Percentiles rank a stretch among this genome's conserved stretches.
phyloP scores from a whole-genome alignment of 2,797 vertebrate species.

The Tokudaia tokunoshimensis region DNA sequence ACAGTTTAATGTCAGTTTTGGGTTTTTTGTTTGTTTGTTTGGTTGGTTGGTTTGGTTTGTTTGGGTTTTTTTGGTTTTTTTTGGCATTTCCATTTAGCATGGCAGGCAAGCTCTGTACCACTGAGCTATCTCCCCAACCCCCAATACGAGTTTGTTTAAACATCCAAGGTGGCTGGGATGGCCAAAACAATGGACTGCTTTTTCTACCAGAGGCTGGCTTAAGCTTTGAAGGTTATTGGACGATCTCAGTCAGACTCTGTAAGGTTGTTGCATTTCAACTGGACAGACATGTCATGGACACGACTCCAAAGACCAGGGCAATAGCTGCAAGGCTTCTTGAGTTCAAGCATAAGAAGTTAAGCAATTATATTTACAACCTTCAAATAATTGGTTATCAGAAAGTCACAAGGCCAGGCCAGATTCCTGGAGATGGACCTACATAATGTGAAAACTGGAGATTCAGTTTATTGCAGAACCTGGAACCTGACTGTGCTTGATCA shows the following conservation, averaged over 20 bases:
- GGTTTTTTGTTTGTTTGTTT: too few relatives aligned
- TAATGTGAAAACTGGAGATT: not conserved
- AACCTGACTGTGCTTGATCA: not conserved
- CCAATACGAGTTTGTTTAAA: conserved; percentile 15
- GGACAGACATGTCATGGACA: not conserved
- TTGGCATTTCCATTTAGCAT: not conserved
- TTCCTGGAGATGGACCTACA: not conserved
- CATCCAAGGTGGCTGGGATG: not conserved
- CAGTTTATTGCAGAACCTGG: not conserved
- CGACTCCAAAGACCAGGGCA: not conserved
- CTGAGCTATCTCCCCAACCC: not conserved
- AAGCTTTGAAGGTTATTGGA: not conserved
- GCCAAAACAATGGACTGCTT: not conserved
- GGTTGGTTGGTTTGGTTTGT: too few relatives aligned
- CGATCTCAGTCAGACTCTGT: not conserved
- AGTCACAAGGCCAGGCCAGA: not conserved
- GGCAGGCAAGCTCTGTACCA: not conserved
- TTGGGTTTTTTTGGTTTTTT: not conserved
- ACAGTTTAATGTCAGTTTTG: not conserved
- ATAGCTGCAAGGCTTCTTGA: not conserved
- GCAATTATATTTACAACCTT: not conserved
- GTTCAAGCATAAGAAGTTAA: not conserved
- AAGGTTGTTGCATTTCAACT: not conserved
- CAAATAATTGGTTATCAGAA: conserved; percentile 10
- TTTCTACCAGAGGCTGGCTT: not conserved